These are phyloP conservation scores for Polyommatus icarus DNA, from an alignment of 2,888 invertebrate species.

Conservation along the genomic window DNA sequence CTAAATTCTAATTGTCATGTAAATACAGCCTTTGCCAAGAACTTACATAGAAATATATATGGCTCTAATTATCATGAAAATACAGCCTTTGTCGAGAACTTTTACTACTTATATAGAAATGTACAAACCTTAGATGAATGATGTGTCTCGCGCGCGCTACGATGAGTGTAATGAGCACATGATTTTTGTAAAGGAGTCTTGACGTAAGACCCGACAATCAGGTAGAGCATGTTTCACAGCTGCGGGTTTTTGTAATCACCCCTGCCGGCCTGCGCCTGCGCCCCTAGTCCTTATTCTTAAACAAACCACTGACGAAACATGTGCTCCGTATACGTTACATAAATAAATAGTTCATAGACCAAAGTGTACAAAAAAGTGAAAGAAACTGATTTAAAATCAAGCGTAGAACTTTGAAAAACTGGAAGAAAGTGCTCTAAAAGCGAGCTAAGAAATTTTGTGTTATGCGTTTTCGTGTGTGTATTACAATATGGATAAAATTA, in stretches of 20 bases:
- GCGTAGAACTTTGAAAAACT: not conserved
- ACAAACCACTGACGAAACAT: constrained; percentile 58
- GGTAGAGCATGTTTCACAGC: constrained; percentile 63
- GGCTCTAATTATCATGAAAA: not conserved
- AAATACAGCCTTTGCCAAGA: too few relatives aligned
- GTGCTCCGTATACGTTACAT: constrained; percentile 48
- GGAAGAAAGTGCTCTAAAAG: not conserved
- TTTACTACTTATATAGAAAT: not conserved
- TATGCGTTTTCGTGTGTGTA: constrained; percentile 9
- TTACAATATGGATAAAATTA: constrained; percentile 64
- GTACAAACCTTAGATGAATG: not conserved
- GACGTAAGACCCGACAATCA: constrained; percentile 40
- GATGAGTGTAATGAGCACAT: not conserved
- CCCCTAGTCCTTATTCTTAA: constrained; percentile 72
- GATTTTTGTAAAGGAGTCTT: not conserved
- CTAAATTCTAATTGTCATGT: too few relatives aligned
- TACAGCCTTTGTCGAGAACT: too few relatives aligned
- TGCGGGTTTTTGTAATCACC: constrained; percentile 70
- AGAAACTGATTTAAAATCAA: not conserved
- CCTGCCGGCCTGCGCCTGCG: constrained; percentile 72
- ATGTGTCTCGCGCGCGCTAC: not conserved
- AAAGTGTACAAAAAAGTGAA: not conserved
- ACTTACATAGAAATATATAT: too few relatives aligned
- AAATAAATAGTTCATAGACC: not conserved
- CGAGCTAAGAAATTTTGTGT: not conserved